Conservation (phyloP, 2,888 invertebrate species). For the Alloplasta piceator region DNA sequence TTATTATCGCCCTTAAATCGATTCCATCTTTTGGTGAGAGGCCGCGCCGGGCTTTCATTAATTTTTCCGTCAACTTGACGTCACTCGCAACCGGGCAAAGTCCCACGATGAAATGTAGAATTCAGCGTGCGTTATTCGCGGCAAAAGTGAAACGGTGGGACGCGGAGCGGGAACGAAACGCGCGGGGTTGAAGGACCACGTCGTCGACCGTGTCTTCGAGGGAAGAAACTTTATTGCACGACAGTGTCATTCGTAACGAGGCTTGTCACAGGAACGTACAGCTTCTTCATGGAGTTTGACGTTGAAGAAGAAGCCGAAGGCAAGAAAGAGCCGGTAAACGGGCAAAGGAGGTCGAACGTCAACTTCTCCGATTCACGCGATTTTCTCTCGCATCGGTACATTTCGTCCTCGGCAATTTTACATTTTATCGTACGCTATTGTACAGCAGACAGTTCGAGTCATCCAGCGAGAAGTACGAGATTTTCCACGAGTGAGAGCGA, state of each 20-base stretch:
- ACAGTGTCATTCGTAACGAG: conserved; percentile 69
- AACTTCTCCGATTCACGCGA: conserved; percentile 11
- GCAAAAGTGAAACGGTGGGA: background rate
- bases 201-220: conserved; percentile 17
- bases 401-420: conserved; percentile 71
- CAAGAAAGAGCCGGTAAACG: conserved; percentile 46
- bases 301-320: conserved; percentile 8
- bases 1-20: conserved; percentile 34
- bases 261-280: conserved; percentile 62
- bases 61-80: conserved; percentile 48
- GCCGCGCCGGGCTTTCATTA: conserved; percentile 62
- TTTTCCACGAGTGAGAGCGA: conserved; percentile 47
- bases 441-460: conserved; percentile 50
- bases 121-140: conserved; percentile 1
- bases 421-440: conserved; percentile 70
- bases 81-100: conserved; percentile 40
- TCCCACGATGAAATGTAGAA: conserved; percentile 24
- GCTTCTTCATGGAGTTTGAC: conserved; percentile 4
- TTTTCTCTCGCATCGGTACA: conserved; percentile 34
- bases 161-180: background rate
- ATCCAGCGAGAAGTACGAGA: background rate
- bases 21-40: conserved; percentile 40
- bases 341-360: conserved; percentile 24
- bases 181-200: background rate
- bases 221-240: conserved; percentile 54